These are phyloP conservation scores for Tarsius wallacei DNA, from an alignment of 2,797 vertebrate genomes.

Conservation along the genomic window DNA sequence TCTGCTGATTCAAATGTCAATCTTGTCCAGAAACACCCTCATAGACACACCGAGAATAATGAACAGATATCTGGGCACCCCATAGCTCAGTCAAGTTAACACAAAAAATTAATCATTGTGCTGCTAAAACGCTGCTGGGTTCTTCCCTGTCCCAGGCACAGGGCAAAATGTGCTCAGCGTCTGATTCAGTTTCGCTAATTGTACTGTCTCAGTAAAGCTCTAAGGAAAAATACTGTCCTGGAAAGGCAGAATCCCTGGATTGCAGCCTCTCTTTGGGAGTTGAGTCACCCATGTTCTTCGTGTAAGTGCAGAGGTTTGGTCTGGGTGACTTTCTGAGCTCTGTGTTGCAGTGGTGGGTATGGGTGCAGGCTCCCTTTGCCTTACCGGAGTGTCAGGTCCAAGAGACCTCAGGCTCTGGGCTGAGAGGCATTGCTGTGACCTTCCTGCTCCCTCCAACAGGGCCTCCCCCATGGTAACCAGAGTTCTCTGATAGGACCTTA, in stretches of 20 bases:
- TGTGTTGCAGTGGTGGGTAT: too few species aligned
- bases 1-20: too few species aligned
- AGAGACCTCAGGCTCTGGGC: not conserved
- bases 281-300: not conserved
- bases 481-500: not conserved
- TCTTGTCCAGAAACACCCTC: not conserved
- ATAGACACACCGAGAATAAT: not conserved
- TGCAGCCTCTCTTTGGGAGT: not conserved
- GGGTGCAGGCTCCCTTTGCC: too few species aligned
- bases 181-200: too few species aligned
- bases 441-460: rapidly evolving
- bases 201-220: too few species aligned
- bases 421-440: too few species aligned
- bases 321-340: too few species aligned
- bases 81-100: rapidly evolving
- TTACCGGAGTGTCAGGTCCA: rapidly evolving
- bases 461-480: rapidly evolving
- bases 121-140: too few species aligned
- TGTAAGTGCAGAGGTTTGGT: too few species aligned
- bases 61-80: not conserved
- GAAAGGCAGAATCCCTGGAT: too few species aligned
- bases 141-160: too few species aligned
- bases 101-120: rapidly evolving
- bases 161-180: rapidly evolving
- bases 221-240: too few species aligned